Percentiles rank a stretch among this genome's conserved stretches.
phyloP scores from a whole-genome alignment of 2,113 vertebrate genomes.

The Labeo catla region DNA sequence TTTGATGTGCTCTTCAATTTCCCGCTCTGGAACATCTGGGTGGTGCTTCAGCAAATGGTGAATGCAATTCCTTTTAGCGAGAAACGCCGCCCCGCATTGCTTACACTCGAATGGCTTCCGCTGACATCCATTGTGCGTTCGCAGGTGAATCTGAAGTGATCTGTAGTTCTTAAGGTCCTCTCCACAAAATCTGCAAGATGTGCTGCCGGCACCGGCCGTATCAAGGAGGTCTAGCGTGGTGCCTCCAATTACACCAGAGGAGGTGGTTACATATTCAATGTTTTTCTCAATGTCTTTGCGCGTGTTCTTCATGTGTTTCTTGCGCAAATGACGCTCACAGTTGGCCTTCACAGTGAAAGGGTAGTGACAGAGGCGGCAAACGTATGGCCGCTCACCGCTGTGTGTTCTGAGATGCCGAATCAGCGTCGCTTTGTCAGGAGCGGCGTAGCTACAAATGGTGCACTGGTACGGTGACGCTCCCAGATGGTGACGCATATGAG shows the following conservation, averaged over 20 bases:
- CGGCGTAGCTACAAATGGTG: constrained; percentile 95
- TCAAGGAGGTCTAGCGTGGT: constrained; percentile 69
- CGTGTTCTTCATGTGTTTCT: constrained; percentile 94
- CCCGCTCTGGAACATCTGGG: constrained; percentile 88
- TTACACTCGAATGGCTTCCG: constrained; percentile 93
- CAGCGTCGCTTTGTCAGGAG: constrained; percentile 93
- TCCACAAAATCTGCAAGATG: constrained; percentile 87
- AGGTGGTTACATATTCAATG: constrained; percentile 91
- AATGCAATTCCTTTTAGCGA: constrained; percentile 93
- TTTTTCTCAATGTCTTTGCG: constrained; percentile 97
- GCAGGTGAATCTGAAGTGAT: constrained; percentile 92
- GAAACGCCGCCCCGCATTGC: constrained; percentile 89
- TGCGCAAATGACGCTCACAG: constrained; percentile 95
- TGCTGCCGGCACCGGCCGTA: constrained; percentile 79
- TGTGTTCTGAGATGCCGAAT: constrained; percentile 95
- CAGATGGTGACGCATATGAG: constrained; percentile 93
- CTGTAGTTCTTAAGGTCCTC: constrained; percentile 92
- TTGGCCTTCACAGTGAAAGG: constrained; percentile 98
- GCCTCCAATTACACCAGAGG: constrained; percentile 57
- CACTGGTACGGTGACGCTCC: constrained; percentile 94
- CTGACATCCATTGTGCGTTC: constrained; percentile 89
- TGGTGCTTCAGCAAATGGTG: constrained; percentile 97
- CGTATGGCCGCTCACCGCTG: constrained; percentile 94
- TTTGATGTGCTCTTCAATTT: constrained; percentile 91
- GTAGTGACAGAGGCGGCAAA: constrained; percentile 97